phyloP scores from a whole-genome alignment of 2,888 invertebrate genomes.

The Drosophila leonis region DNA sequence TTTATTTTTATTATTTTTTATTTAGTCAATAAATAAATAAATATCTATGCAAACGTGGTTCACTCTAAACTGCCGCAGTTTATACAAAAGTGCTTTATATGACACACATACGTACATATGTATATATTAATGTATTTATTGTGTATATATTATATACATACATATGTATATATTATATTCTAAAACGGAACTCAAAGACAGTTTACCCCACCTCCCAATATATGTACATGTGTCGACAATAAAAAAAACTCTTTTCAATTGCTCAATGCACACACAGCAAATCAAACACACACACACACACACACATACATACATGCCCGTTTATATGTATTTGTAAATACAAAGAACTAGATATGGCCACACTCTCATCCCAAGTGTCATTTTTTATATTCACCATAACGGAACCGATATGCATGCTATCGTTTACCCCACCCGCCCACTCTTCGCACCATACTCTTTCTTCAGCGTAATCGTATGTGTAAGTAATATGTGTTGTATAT shows the following conservation, averaged over 20 bases:
- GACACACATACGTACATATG: constrained; percentile 3
- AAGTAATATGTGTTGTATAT: constrained; percentile 55
- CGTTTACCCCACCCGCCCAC: constrained; percentile 7
- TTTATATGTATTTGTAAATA: background rate
- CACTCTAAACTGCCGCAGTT: constrained; percentile 4
- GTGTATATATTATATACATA: background rate
- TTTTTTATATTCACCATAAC: constrained; percentile 26
- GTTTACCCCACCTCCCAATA: background rate
- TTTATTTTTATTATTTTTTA: too few relatives aligned
- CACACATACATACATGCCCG: background rate
- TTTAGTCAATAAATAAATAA: too few relatives aligned
- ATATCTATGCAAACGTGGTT: background rate
- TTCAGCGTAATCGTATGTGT: constrained; percentile 14
- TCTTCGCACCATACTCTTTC: constrained; percentile 1
- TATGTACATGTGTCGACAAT: constrained; percentile 10
- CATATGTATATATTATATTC: background rate
- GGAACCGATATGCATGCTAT: constrained; percentile 37
- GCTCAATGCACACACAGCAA: constrained; percentile 1
- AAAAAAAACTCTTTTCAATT: constrained; percentile 16
- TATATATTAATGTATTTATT: background rate
- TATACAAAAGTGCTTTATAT: background rate
- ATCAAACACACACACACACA: background rate
- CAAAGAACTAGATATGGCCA: constrained; percentile 7
- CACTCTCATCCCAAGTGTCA: constrained; percentile 1
- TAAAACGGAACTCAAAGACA: constrained; percentile 4